Base-by-base conservation (phyloP, 2,113 vertebrate species). In the Thunnus maccoyii region DNA sequence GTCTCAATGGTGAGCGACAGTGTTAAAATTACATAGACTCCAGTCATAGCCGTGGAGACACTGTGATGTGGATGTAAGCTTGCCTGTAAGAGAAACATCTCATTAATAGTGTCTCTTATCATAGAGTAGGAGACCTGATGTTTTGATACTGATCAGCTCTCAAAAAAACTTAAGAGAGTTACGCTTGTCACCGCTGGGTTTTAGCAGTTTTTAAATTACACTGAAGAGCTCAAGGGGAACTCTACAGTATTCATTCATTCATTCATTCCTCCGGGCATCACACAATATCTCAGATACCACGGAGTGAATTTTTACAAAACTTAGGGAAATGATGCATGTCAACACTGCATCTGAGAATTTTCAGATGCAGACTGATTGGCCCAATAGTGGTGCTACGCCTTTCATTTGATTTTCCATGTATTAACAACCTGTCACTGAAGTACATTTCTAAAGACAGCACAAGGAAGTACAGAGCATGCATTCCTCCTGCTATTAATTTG, bases 111-210 rank as follows among this genome's bases (percentile, higher is more conserved):
- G 22, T 62, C n/a, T 78, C 30, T 82, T 79, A 78, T 83, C 61
- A 25, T n/a, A 30, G 18, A 56, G 52, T 61, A 55, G 58, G 22
- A 81, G 48, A 77, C 44, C 17, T 7, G 69, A 44, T 84, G 64
- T 76, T 86, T 83, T 77, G 57, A 85, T 78, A 63, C 44, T 22
- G 60, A 81, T 86, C 66, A 64, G 67, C 60, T 78, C 82, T 76
- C 3, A 30, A 78, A 46, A 68, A 68, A 72, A 78, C 54, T 51
- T 61, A 5, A 50, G 48, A 66, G 66, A 78, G 61, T 74, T 60
- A 60, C 66, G 30, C 48, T 52, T 46, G 65, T 62, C 69, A 70
- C 75, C 14, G 54, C 68, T 71, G 50, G 54, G 25, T 75, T 83
- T 78, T 51, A 30, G 18, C 30, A 51, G 68, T 82, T 86, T 65